A percentile compares a stretch with the other conserved stretches of the same genome.
Conservation (phyloP, 2,888 invertebrate species). For the Fabriciana adippe region DNA sequence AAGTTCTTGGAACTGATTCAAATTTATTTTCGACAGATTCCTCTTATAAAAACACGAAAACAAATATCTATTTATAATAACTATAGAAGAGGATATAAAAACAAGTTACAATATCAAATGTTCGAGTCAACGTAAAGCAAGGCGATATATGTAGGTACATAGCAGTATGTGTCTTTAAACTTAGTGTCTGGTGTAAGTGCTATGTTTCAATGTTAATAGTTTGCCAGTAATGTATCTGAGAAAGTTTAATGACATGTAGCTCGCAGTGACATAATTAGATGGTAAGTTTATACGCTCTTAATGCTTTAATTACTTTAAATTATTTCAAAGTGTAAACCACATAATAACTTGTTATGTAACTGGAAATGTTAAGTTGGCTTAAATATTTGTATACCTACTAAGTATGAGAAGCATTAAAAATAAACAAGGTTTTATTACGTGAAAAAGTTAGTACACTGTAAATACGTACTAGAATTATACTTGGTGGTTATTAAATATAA, state of each 20-base stretch:
- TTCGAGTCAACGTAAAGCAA: no score
- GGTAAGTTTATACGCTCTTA: background rate
- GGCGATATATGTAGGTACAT: background rate
- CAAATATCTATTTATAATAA: no score
- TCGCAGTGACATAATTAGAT: constrained; percentile 27
- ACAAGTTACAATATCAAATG: no score
- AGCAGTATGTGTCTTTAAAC: background rate
- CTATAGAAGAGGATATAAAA: no score
- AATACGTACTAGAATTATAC: no score
- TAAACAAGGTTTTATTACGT: no score
- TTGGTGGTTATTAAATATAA: no score
- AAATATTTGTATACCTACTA: background rate
- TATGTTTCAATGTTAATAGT: constrained; percentile 43
- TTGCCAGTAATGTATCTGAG: constrained; percentile 45
- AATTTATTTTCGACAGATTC: no score
- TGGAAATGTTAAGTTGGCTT: background rate
- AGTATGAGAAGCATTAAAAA: no score
- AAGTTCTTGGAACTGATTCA: no score
- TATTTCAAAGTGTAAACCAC: constrained; percentile 18
- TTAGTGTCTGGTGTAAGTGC: constrained; percentile 38
- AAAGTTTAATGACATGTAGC: constrained; percentile 45
- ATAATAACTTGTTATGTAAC: constrained; percentile 2
- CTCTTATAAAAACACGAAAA: no score
- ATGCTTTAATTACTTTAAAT: constrained; percentile 21
- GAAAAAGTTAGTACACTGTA: no score